Conservation (phyloP, 2,888 invertebrate genomes). For the Rhopalosiphum nymphaeae region DNA sequence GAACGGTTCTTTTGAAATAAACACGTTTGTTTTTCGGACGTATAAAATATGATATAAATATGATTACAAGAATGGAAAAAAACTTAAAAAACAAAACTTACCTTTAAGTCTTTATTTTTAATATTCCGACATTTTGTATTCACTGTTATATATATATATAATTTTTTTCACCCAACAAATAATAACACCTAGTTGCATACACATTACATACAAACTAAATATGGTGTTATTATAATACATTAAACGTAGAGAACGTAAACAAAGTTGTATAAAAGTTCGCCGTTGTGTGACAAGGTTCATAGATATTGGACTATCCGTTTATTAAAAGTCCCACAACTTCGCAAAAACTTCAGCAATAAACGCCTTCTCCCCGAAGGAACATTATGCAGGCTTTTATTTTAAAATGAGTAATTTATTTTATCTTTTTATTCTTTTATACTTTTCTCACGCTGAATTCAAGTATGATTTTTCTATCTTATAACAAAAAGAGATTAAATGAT, state of each 20-base stretch:
- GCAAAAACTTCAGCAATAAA: conserved; percentile 60
- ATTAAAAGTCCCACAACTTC: conserved; percentile 59
- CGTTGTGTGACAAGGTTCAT: conserved; percentile 33
- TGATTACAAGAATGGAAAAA: neutral
- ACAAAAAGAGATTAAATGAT: conserved; percentile 35
- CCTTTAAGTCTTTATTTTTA: conserved; percentile 22
- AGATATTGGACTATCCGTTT: conserved; percentile 62
- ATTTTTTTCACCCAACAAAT: conserved; percentile 7
- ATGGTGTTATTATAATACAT: conserved; percentile 48
- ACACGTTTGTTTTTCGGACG: neutral
- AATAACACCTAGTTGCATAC: conserved; percentile 19
- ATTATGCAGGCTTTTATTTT: conserved; percentile 42
- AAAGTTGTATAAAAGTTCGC: conserved; percentile 45
- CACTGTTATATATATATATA: neutral
- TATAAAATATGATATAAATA: neutral
- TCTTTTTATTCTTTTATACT: conserved; percentile 31
- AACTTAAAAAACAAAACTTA: conserved; percentile 29
- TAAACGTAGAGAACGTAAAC: conserved; percentile 29
- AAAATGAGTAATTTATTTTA: conserved; percentile 57
- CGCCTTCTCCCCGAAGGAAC: conserved; percentile 26
- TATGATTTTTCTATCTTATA: neutral
- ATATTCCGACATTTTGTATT: conserved; percentile 42
- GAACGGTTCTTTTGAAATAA: neutral
- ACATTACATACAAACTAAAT: conserved; percentile 5
- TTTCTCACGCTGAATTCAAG: neutral